phyloP scores from a whole-genome alignment of 1,140 invertebrate species.

The Drosophila nigrodunni region DNA sequence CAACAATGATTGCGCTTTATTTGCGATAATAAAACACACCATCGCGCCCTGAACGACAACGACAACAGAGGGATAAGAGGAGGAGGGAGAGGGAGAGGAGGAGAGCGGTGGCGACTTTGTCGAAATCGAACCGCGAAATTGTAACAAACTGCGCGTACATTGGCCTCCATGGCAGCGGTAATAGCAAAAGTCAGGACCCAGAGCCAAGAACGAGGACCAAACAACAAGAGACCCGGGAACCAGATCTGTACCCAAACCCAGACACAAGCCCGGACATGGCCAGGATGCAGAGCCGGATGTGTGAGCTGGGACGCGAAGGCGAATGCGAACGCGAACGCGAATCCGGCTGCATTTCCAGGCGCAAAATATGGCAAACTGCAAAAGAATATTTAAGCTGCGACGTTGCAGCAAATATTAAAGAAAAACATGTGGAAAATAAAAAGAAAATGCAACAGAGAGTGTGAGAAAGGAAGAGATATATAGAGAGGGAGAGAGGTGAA shows the following conservation, averaged over 20 bases:
- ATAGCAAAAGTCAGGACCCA: slow-evolving; percentile 75
- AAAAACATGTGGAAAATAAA: slow-evolving; percentile 68
- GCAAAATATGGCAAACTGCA: slow-evolving; percentile 62
- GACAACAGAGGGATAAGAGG: slow-evolving; percentile 12
- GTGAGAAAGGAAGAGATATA: background rate
- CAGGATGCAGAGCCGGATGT: slow-evolving; percentile 26
- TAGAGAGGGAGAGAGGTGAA: slow-evolving; percentile 8
- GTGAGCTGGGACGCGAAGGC: background rate
- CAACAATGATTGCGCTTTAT: slow-evolving; percentile 84
- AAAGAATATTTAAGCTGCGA: slow-evolving; percentile 79
- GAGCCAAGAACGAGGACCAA: slow-evolving; percentile 6
- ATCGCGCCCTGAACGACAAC: slow-evolving; percentile 64
- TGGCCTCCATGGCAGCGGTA: slow-evolving; percentile 57
- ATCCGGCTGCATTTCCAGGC: slow-evolving; percentile 36
- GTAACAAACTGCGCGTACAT: slow-evolving; percentile 81
- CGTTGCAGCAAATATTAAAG: slow-evolving; percentile 79
- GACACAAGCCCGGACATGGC: background rate
- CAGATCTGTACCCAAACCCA: background rate
- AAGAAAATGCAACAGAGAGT: background rate
- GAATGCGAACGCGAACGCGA: slow-evolving; percentile 18
- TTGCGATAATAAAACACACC: slow-evolving; percentile 84
- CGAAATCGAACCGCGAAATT: slow-evolving; percentile 81
- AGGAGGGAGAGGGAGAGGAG: background rate
- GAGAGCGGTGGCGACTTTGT: slow-evolving; percentile 32
- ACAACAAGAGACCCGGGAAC: slow-evolving; percentile 3